Evolutionary conservation across 2,113 vertebrate species (phyloP).

Genomic region (Gasterosteus nipponicus): DNA sequence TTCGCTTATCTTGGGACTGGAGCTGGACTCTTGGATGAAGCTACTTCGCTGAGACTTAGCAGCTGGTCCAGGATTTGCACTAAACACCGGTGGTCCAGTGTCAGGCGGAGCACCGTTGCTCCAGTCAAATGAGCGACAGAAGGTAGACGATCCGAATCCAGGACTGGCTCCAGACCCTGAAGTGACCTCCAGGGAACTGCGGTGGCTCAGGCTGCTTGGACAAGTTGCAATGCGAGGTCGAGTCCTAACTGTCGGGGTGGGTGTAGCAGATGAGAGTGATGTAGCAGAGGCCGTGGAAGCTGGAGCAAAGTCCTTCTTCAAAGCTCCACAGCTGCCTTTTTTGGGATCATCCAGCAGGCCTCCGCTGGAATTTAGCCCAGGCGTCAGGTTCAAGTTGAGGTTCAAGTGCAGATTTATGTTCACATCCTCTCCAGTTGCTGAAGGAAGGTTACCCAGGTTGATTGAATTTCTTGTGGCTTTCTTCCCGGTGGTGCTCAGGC

Average conservation of each 20-base stretch:
- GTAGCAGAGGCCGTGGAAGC: slow-evolving; percentile 65
- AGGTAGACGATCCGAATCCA: slow-evolving; percentile 69
- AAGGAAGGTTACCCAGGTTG: slow-evolving; percentile 83
- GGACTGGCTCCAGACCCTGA: slow-evolving; percentile 47
- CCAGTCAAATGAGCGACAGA: slow-evolving; percentile 81
- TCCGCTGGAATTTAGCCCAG: slow-evolving; percentile 69
- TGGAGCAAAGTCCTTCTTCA: slow-evolving; percentile 54
- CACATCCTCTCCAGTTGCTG: slow-evolving; percentile 82
- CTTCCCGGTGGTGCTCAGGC: slow-evolving; percentile 75
- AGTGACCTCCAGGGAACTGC: slow-evolving; percentile 81
- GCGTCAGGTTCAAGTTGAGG: slow-evolving; percentile 80
- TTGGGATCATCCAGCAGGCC: slow-evolving; percentile 65
- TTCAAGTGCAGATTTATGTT: slow-evolving; percentile 83
- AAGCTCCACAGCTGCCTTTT: slow-evolving; percentile 66
- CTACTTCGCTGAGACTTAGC: slow-evolving; percentile 73
- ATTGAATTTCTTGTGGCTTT: slow-evolving; percentile 82
- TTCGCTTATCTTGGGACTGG: slow-evolving; percentile 73
- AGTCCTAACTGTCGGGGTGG: slow-evolving; percentile 76
- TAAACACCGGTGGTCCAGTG: slow-evolving; percentile 41
- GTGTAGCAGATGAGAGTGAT: slow-evolving; percentile 67
- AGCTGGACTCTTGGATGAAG: slow-evolving; percentile 66
- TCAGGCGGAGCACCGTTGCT: slow-evolving; percentile 67
- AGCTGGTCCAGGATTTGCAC: slow-evolving; percentile 56
- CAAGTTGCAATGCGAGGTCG: slow-evolving; percentile 86
- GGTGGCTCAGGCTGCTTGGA: slow-evolving; percentile 78